Evolutionary conservation across 2,797 vertebrate genomes (phyloP).

Genomic region (Anomalospiza imberbis): DNA sequence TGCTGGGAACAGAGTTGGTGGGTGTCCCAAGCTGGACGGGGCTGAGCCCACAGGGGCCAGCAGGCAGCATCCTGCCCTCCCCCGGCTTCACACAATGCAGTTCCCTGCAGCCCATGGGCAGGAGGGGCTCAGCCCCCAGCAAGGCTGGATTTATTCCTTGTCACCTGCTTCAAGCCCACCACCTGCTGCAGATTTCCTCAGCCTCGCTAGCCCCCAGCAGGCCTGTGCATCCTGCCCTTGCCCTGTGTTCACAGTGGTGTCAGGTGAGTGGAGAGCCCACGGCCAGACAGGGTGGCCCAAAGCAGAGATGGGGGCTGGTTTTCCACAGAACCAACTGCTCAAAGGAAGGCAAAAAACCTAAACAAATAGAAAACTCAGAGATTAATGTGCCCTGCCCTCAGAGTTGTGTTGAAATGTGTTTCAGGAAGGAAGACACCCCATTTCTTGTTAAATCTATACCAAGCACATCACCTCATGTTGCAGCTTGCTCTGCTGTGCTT

Average conservation of each 20-base stretch:
- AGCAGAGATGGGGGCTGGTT: neutral
- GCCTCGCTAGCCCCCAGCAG: neutral
- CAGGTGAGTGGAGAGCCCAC: neutral
- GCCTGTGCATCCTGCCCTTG: neutral
- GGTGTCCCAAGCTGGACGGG: accelerated
- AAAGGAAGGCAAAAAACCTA: neutral
- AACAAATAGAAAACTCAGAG: neutral
- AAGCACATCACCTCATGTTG: neutral
- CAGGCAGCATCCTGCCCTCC: neutral
- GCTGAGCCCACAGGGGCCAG: accelerated
- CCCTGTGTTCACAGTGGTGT: accelerated
- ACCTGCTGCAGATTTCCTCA: neutral
- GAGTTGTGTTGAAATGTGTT: neutral
- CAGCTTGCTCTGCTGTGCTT: neutral
- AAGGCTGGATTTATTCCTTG: neutral
- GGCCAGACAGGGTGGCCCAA: neutral
- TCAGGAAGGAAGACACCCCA: neutral
- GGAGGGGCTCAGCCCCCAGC: neutral
- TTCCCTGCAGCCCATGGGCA: neutral
- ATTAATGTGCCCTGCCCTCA: neutral
- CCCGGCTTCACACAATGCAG: neutral
- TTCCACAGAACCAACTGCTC: neutral
- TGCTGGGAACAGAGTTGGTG: neutral
- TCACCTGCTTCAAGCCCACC: neutral
- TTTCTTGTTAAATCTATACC: neutral